Base-by-base conservation (phyloP, 2,797 vertebrate genomes). In the Anguilla obscura region DNA sequence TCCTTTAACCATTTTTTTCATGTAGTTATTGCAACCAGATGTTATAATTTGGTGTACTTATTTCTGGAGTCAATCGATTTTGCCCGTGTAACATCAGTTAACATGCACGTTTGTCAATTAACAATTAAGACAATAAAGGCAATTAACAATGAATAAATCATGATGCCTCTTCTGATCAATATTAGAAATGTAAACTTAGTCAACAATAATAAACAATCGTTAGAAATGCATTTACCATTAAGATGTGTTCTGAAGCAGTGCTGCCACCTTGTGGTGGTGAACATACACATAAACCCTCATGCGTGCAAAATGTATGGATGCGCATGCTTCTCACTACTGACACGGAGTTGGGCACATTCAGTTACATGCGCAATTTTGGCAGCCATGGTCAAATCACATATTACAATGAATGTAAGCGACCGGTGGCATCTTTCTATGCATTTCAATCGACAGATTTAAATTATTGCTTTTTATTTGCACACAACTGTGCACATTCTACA, bases 231-330 rank as follows among this genome's bases (percentile, higher is more conserved):
- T 58, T 27, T 69, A n/a, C 63, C n/a, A 10, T 69, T 27, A 69
- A 69, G 27, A 69, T 82, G 45, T 82, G 21, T 50, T 82, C 45
- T 50, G 79, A 82, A 79, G 45, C 79, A 48, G 50, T 76, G 80
- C 33, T 85, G 87, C 87, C 87, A 85, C 87, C 87, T 85, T 54
- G 83, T 85, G 87, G 87, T 58, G 16, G 56, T 74, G 50, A 76
- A 85, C 48, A 58, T 82, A 4, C 9, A 82, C 79, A 82, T 8
- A 48, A 33, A 48, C 24, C 45, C 30, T 36, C 30, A 18, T 14
- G 30, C 71, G 40, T 48, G 10, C 24, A 48, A 48, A 24, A 14
- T 36, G 0, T 36, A 36, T 12, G 71, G 21, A 36, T 1, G 16
- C 40, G 2, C 36, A 36, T 79, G 2, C 36, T 36, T 30, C 69